Conservation (phyloP, 2,888 invertebrate species). For the Drosophila atripex region DNA sequence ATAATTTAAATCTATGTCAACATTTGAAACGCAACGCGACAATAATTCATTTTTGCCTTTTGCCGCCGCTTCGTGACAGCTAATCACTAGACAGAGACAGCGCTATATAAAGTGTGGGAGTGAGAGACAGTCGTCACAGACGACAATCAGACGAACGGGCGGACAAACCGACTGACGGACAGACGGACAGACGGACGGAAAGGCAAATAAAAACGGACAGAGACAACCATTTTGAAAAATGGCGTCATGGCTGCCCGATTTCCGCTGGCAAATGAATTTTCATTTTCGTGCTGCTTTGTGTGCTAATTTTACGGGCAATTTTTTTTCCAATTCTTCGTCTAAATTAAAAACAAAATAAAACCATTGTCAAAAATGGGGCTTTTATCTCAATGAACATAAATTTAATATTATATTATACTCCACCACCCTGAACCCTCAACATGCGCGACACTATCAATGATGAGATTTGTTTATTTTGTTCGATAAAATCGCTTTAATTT, state of each 20-base stretch:
- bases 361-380: slow-evolving; percentile 9
- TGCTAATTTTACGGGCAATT: slow-evolving; percentile 13
- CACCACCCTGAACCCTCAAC: slow-evolving; percentile 17
- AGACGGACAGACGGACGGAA: slow-evolving; percentile 17
- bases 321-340: slow-evolving; percentile 1
- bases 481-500: slow-evolving; percentile 65
- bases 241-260: slow-evolving; percentile 74
- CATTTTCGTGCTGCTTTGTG: slow-evolving; percentile 2
- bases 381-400: slow-evolving; percentile 35
- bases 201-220: slow-evolving; percentile 22
- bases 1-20: slow-evolving; percentile 79
- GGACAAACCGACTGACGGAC: slow-evolving; percentile 7
- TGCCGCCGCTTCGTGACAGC: slow-evolving; percentile 70
- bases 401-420: slow-evolving; percentile 28
- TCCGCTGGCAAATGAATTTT: slow-evolving; percentile 66
- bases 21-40: slow-evolving; percentile 62
- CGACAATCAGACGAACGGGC: slow-evolving; percentile 9
- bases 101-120: slow-evolving; percentile 5
- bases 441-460: slow-evolving; percentile 27
- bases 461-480: slow-evolving; percentile 36
- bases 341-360: slow-evolving; percentile 30
- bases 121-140: slow-evolving; percentile 13
- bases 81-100: slow-evolving; percentile 63
- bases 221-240: slow-evolving; percentile 70
- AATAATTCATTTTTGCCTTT: slow-evolving; percentile 77